Evolutionary conservation across 2,888 invertebrate species (phyloP).

Genomic region (Criorhina ranunculi): DNA sequence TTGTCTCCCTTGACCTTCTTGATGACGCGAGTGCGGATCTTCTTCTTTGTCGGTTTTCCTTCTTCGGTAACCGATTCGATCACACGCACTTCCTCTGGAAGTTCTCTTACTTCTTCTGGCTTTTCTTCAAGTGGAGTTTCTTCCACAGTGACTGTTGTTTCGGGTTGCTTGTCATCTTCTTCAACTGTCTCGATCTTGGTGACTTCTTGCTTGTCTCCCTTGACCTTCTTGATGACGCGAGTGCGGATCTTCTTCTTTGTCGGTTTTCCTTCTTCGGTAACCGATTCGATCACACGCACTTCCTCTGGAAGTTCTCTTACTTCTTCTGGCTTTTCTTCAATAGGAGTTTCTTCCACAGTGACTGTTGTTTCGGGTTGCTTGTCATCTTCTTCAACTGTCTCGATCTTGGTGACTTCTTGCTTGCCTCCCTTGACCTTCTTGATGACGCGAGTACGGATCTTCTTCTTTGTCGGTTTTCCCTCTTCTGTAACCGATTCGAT

Average conservation of each 20-base stretch:
- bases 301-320: constrained; percentile 80
- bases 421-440: constrained; percentile 79
- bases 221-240: constrained; percentile 81
- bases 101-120: constrained; percentile 75
- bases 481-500: constrained; percentile 77
- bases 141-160: constrained; percentile 79
- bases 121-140: constrained; percentile 76
- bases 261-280: constrained; percentile 82
- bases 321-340: constrained; percentile 80
- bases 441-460: constrained; percentile 77
- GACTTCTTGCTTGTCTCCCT: constrained; percentile 82
- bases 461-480: constrained; percentile 81
- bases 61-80: constrained; percentile 79
- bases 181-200: constrained; percentile 82
- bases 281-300: constrained; percentile 84
- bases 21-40: constrained; percentile 81
- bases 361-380: constrained; percentile 83
- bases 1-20: constrained; percentile 80
- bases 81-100: constrained; percentile 78
- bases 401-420: constrained; percentile 83
- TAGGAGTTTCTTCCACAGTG: constrained; percentile 76
- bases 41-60: constrained; percentile 81
- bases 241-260: constrained; percentile 80
- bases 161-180: constrained; percentile 81
- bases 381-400: constrained; percentile 83